Base-by-base conservation (phyloP, 2,888 invertebrate species). In the Muschampia plurimacula region DNA sequence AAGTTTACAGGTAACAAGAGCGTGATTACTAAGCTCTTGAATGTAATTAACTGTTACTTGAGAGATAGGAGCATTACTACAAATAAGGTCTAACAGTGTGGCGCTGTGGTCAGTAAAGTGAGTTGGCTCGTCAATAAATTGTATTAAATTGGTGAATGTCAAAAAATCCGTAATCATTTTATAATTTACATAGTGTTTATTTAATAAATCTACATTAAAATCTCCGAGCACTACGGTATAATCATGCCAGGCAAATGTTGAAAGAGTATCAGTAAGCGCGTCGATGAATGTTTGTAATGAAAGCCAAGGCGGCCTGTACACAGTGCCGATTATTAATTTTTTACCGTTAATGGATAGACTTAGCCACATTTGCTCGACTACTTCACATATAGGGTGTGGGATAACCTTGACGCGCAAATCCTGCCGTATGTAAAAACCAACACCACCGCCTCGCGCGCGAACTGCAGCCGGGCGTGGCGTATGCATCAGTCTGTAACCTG, bases 321-420 rank as follows among this genome's bases (percentile, higher is more conserved):
- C 74, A 8, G 74, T 76, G 7, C 76, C 76, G 32, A 75, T 52
- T 7, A 60, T 28, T 12, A 72, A 52, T 2, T 22, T 22, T 9
- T 55, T 71, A 0, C 75, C 72, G 55, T 72, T 67, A 1, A 70
- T 22, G 0, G 36, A 68, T 9, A 71, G 2, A 1, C 44, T 67
- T 1, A 78, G 4, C 77, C 79, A 79, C 78, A 78, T 78, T 62
- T 78, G 77, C n/a, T 76, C 74, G 7, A 76, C 68, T 12, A n/a
- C 13, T 1, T 52, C 3, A 10, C 44, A 10, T 7, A 8, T 44
- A 22, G 72, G 71, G 36, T 67, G 66, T 22, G 60, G 9, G 10
- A 44, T 32, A 52, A 22, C 1, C 32, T 32, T 32, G 6, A 36
- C 46, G 6, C 32, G 5, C 2, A 46, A 0, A 0, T 52, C 28